Percentiles rank a stretch among this genome's conserved stretches.
Evolutionary conservation across 2,797 vertebrate species (phyloP).

Genomic region (Coccyzus lansbergi): DNA sequence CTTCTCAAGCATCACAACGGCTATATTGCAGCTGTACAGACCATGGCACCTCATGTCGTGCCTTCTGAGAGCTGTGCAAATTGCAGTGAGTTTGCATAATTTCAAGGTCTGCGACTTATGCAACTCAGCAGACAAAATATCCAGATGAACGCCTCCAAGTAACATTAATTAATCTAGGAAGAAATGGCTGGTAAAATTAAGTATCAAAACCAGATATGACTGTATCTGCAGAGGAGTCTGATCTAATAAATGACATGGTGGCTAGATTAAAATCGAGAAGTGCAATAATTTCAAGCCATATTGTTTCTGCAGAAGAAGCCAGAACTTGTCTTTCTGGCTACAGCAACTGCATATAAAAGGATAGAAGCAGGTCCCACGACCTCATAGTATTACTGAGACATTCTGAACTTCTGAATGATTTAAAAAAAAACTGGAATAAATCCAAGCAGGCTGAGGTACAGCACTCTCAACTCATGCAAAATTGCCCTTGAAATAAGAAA

Average conservation of each 20-base stretch:
- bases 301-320: neutral
- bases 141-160: neutral
- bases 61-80: neutral
- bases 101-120: neutral
- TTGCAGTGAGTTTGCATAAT: neutral
- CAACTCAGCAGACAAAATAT: neutral
- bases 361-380: neutral
- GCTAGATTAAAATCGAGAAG: neutral
- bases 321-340: neutral
- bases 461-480: neutral
- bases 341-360: neutral
- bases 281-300: neutral
- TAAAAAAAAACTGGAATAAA: neutral
- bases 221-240: neutral
- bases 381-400: neutral
- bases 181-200: neutral
- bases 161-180: neutral
- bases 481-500: neutral
- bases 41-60: neutral
- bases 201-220: neutral
- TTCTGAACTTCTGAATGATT: neutral
- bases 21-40: neutral
- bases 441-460: neutral
- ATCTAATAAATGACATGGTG: neutral
- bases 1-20: neutral